phyloP scores from a whole-genome alignment of 2,113 vertebrate genomes.

The Gobiocypris rarus region DNA sequence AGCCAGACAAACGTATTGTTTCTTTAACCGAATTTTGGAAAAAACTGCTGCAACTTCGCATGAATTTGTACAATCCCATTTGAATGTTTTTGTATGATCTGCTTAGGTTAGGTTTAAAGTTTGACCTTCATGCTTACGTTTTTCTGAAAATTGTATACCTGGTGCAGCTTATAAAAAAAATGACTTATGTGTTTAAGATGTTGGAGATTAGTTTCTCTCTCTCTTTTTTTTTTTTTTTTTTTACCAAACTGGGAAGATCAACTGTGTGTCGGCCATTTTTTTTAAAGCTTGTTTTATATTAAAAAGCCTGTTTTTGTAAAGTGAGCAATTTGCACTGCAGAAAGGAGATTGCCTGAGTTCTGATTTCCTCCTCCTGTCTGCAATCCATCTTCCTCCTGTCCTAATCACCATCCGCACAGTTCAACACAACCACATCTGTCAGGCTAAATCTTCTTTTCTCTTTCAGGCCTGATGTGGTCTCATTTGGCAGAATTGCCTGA shows the following conservation, averaged over 20 bases:
- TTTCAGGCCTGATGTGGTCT: slow-evolving; percentile 31
- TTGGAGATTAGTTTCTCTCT: too few species aligned
- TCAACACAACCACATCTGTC: slow-evolving; percentile 48
- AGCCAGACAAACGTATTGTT: too few species aligned
- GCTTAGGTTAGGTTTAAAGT: not conserved
- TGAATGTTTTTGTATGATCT: too few species aligned
- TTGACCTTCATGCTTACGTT: too few species aligned
- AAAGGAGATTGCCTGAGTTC: slow-evolving; percentile 16
- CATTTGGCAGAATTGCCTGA: slow-evolving; percentile 56
- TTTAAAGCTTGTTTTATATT: not conserved
- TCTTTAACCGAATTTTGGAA: too few species aligned
- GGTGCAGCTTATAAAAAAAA: not conserved
- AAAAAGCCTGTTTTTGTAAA: slow-evolving; percentile 10
- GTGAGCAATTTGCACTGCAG: slow-evolving; percentile 15
- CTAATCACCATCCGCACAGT: slow-evolving; percentile 47
- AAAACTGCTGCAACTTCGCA: too few species aligned
- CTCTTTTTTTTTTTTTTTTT: not conserved
- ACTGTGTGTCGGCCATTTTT: not conserved
- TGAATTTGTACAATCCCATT: too few species aligned
- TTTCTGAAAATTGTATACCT: too few species aligned
- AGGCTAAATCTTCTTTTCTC: slow-evolving; percentile 37
- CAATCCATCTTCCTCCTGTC: slow-evolving; percentile 35
- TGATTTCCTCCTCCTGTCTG: slow-evolving; percentile 30
- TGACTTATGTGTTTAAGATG: not conserved
- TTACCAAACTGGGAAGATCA: not conserved